Evolutionary conservation across 1,140 invertebrate species (phyloP).

Genomic region (Macrotrachela quadricornifera): DNA sequence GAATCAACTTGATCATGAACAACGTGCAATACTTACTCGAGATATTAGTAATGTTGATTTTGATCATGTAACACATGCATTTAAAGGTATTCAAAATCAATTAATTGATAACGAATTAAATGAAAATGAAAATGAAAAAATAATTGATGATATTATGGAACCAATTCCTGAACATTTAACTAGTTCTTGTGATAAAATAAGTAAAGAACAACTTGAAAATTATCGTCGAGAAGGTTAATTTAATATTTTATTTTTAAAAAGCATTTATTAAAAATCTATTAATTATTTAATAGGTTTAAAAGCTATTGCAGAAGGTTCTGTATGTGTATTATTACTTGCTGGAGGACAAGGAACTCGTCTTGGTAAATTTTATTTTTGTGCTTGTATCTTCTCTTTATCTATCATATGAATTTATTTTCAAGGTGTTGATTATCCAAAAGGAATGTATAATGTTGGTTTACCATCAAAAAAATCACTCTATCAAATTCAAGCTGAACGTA

Average conservation of each 20-base stretch:
- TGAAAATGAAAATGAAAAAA: background rate
- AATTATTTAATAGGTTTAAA: slow-evolving; percentile 34
- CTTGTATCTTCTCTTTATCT: too few relatives aligned
- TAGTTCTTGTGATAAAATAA: background rate
- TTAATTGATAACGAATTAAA: background rate
- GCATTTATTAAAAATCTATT: too few relatives aligned
- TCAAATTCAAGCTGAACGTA: slow-evolving; percentile 79
- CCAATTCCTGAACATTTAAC: slow-evolving; percentile 2
- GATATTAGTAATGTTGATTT: slow-evolving; percentile 4
- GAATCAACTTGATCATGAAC: background rate
- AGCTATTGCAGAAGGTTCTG: slow-evolving; percentile 49
- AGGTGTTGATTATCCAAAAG: slow-evolving; percentile 81
- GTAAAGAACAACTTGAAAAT: background rate
- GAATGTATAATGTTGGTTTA: slow-evolving; percentile 78
- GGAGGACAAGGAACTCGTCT: slow-evolving; percentile 70
- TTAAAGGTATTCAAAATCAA: background rate
- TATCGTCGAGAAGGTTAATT: background rate
- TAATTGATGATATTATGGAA: slow-evolving; percentile 3
- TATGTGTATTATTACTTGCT: slow-evolving; percentile 60
- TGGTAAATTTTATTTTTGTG: too few relatives aligned
- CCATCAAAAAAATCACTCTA: slow-evolving; percentile 73
- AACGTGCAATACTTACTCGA: background rate
- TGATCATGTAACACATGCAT: background rate
- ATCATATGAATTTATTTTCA: too few relatives aligned
- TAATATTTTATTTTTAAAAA: too few relatives aligned